phyloP scores from a whole-genome alignment of 1,140 invertebrate genomes.

The Drosophila guanche region DNA sequence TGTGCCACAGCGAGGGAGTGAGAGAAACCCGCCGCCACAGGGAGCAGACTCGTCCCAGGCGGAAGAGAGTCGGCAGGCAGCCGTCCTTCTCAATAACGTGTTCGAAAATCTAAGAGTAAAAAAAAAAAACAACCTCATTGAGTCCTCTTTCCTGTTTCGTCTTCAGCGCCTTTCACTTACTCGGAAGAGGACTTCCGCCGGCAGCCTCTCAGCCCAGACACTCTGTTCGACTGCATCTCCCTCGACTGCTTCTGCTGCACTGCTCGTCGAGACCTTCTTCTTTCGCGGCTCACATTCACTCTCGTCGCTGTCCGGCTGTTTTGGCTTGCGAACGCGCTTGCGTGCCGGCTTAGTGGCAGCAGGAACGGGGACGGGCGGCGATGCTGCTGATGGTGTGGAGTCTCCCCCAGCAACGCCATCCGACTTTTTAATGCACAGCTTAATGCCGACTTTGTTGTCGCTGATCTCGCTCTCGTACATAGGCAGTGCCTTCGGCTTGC shows the following conservation, averaged over 20 bases:
- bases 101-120: conserved; percentile 87
- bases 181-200: conserved; percentile 86
- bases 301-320: conserved; percentile 84
- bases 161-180: conserved; percentile 33
- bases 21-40: conserved; percentile 89
- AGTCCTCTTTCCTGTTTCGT: not conserved
- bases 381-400: conserved; percentile 14
- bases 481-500: conserved; percentile 72
- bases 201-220: conserved; percentile 86
- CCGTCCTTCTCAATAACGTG: conserved; percentile 87
- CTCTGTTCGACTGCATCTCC: conserved; percentile 84
- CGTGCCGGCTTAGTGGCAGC: conserved; percentile 64
- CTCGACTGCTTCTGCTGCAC: conserved; percentile 49
- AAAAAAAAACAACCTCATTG: not conserved
- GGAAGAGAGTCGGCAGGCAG: conserved; percentile 88
- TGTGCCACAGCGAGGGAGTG: conserved; percentile 89
- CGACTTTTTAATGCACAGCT: conserved; percentile 87
- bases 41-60: conserved; percentile 89
- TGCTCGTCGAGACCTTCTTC: conserved; percentile 61
- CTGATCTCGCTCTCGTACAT: conserved; percentile 85
- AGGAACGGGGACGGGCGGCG: conserved; percentile 16
- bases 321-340: conserved; percentile 84
- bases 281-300: conserved; percentile 84
- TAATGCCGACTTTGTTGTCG: conserved; percentile 87
- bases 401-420: conserved; percentile 61